phyloP scores from a whole-genome alignment of 1,140 invertebrate genomes.

The Bombus haemorrhoidalis region DNA sequence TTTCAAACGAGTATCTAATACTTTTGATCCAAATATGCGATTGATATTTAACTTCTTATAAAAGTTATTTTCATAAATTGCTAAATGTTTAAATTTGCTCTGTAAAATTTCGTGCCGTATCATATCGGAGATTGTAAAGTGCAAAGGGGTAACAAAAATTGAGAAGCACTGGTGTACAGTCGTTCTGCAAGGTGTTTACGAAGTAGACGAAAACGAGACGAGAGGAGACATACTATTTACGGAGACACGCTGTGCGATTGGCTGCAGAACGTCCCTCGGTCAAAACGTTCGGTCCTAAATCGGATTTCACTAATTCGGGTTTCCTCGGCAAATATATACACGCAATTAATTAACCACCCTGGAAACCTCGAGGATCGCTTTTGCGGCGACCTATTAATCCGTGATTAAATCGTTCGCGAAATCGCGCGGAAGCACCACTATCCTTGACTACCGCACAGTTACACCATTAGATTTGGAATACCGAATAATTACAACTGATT shows the following conservation, averaged over 20 bases:
- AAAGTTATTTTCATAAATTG: too few relatives aligned
- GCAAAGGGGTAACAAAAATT: not conserved
- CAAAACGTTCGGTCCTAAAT: constrained; percentile 26
- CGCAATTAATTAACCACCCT: constrained; percentile 40
- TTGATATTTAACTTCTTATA: too few relatives aligned
- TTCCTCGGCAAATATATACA: constrained; percentile 33
- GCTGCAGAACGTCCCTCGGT: constrained; percentile 37
- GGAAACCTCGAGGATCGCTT: constrained; percentile 21
- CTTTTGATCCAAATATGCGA: too few relatives aligned
- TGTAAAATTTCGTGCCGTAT: too few relatives aligned
- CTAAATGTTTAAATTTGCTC: too few relatives aligned
- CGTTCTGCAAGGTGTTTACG: constrained; percentile 29
- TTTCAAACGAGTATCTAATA: too few relatives aligned
- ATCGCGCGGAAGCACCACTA: constrained; percentile 14
- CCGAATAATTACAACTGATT: not conserved
- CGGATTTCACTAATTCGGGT: constrained; percentile 27
- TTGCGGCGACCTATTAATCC: constrained; percentile 44
- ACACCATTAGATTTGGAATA: not conserved
- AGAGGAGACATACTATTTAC: constrained; percentile 45
- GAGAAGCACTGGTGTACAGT: too few relatives aligned
- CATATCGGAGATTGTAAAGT: not conserved
- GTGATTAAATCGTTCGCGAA: constrained; percentile 44
- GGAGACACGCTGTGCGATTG: constrained; percentile 18
- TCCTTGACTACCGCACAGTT: not conserved
- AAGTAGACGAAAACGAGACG: constrained; percentile 41